These are phyloP conservation scores for Papilio polyxenes DNA, from an alignment of 1,140 invertebrate species.

Conservation along the genomic window DNA sequence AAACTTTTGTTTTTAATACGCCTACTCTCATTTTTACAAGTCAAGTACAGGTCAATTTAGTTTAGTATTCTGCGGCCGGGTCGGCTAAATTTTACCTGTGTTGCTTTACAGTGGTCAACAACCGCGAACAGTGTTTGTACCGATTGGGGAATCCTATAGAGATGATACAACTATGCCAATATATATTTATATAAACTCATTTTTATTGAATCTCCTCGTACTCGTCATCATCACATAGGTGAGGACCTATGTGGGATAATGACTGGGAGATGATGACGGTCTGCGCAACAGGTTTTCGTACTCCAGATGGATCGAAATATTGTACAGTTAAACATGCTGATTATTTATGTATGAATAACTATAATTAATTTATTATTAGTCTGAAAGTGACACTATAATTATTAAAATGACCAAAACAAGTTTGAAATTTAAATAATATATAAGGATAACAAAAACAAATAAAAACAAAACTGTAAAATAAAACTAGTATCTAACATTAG, in stretches of 20 bases:
- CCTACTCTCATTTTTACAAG: constrained; percentile 19
- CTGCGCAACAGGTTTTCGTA: too few relatives aligned
- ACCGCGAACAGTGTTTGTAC: constrained; percentile 52
- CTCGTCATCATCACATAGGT: background rate
- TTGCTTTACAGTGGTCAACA: constrained; percentile 53
- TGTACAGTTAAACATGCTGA: background rate
- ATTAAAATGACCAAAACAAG: constrained; percentile 5
- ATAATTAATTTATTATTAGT: background rate
- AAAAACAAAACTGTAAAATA: constrained; percentile 2
- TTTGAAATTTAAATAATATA: background rate
- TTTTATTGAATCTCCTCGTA: background rate
- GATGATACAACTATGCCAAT: constrained; percentile 43
- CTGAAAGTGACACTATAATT: constrained; percentile 4
- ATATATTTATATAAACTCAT: background rate
- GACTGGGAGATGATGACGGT: too few relatives aligned
- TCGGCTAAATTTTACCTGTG: constrained; percentile 56
- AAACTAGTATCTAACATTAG: constrained; percentile 23
- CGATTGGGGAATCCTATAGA: constrained; percentile 48
- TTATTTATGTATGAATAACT: background rate
- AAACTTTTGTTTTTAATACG: constrained; percentile 19
- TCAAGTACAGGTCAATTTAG: constrained; percentile 8
- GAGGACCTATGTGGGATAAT: too few relatives aligned
- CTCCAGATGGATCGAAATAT: too few relatives aligned
- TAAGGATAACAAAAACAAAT: constrained; percentile 20
- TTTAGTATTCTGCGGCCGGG: constrained; percentile 23